These are phyloP conservation scores for Papilio polytes DNA, from an alignment of 1,140 invertebrate genomes.

Conservation along the genomic window DNA sequence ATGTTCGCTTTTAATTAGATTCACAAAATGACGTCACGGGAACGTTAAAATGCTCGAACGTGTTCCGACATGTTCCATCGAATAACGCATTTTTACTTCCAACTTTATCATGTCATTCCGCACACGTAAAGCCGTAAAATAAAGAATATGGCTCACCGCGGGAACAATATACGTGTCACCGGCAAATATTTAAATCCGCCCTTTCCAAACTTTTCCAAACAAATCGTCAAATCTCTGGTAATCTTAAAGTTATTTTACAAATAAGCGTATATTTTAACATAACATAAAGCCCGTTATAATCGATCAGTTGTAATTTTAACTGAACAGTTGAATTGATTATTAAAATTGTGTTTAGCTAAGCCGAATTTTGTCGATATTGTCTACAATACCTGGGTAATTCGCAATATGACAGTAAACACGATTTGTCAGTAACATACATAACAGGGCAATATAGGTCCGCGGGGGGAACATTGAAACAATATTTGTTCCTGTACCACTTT, in stretches of 20 bases:
- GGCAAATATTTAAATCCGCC: background rate
- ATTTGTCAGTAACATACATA: background rate
- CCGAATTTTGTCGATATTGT: background rate
- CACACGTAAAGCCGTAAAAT: constrained; percentile 39
- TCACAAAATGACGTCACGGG: background rate
- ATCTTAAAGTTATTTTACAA: background rate
- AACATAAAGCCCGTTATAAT: too few species aligned
- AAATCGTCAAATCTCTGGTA: background rate
- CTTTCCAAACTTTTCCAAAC: background rate
- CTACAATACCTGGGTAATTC: background rate
- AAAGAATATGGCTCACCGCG: constrained; percentile 39
- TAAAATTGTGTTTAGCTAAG: too few species aligned
- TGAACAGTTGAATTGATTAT: too few species aligned
- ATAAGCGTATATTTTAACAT: too few species aligned
- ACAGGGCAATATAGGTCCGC: constrained; percentile 29
- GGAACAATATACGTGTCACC: constrained; percentile 31
- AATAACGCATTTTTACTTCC: constrained; percentile 35
- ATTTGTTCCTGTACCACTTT: constrained; percentile 46
- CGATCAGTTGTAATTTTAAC: too few species aligned
- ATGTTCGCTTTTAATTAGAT: constrained; percentile 32
- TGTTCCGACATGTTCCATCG: constrained; percentile 26
- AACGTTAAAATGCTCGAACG: constrained; percentile 16
- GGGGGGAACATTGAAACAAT: constrained; percentile 42
- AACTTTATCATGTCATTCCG: constrained; percentile 40
- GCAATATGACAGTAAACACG: background rate